Evolutionary conservation across 92 coral and sea anemone species (phyloP).

Genomic region (Actinernus sp.): DNA sequence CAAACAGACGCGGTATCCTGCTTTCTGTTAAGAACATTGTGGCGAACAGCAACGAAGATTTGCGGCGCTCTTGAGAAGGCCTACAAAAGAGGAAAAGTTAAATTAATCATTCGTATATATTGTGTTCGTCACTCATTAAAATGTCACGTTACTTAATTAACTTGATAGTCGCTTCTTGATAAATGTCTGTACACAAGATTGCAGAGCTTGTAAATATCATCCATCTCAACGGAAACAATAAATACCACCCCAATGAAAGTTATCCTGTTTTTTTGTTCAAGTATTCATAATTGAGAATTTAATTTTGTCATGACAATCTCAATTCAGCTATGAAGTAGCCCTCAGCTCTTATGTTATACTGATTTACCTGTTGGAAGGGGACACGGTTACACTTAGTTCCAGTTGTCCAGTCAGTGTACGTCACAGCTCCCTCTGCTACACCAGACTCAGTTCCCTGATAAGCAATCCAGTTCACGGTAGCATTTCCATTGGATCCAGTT

Average conservation of each 20-base stretch:
- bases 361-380: neutral
- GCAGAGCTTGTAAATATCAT: too few species aligned
- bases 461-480: slow-evolving; percentile 13
- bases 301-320: neutral
- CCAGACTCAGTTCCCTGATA: slow-evolving; percentile 13
- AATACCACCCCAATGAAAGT: too few species aligned
- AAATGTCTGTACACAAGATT: too few species aligned
- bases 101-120: too few species aligned
- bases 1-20: slow-evolving; percentile 15
- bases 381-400: slow-evolving; percentile 8
- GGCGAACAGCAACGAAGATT: slow-evolving; percentile 7
- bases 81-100: neutral
- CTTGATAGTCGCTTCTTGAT: too few species aligned
- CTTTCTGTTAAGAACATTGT: slow-evolving; percentile 17
- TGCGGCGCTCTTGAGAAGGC: slow-evolving; percentile 5
- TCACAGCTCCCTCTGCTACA: neutral
- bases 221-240: too few species aligned
- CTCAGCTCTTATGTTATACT: too few species aligned
- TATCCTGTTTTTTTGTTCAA: too few species aligned
- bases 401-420: slow-evolving; percentile 20
- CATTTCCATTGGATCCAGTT: slow-evolving; percentile 5
- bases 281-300: neutral
- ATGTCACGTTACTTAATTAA: too few species aligned
- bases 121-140: too few species aligned
- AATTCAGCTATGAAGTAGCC: too few species aligned